A percentile compares a stretch with the other conserved stretches of the same genome.
Evolutionary conservation across 1,140 invertebrate genomes (phyloP).

Genomic region (Lordiphosa mommai): DNA sequence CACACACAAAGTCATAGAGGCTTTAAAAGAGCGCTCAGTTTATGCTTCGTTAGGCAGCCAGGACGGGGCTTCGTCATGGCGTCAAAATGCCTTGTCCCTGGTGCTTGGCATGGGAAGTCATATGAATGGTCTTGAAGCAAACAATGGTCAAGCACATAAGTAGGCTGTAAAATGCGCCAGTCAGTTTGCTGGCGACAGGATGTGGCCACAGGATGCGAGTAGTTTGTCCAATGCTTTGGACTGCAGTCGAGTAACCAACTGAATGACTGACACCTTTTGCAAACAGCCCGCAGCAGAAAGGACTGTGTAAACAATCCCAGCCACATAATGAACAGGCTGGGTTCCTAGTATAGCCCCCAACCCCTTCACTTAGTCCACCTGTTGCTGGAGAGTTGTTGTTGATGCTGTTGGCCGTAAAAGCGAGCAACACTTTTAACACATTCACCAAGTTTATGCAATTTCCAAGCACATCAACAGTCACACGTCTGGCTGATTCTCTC

Average conservation of each 20-base stretch:
- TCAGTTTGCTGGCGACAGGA: constrained; percentile 57
- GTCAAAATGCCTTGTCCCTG: constrained; percentile 55
- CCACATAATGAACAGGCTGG: constrained; percentile 51
- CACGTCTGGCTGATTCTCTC: constrained; percentile 17
- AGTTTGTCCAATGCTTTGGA: constrained; percentile 35
- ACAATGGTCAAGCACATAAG: constrained; percentile 34
- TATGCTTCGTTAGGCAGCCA: constrained; percentile 46
- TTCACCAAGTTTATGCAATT: constrained; percentile 55
- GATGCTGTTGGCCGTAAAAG: constrained; percentile 31
- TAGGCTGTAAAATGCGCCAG: constrained; percentile 35
- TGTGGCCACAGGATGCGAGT: constrained; percentile 63
- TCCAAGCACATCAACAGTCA: constrained; percentile 41
- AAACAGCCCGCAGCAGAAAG: constrained; percentile 41
- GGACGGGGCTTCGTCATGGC: constrained; percentile 33
- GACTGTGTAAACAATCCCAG: constrained; percentile 42
- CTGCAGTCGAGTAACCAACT: constrained; percentile 62
- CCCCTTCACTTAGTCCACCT: constrained; percentile 26
- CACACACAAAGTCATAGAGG: constrained; percentile 1
- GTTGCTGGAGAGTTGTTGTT: constrained; percentile 39
- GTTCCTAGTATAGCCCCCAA: background rate
- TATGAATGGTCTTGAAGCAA: constrained; percentile 43
- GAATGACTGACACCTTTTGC: constrained; percentile 67
- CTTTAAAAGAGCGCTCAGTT: constrained; percentile 47
- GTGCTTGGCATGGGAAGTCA: constrained; percentile 34
- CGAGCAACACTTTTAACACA: constrained; percentile 56